Percentiles rank a stretch among this genome's conserved stretches.
Evolutionary conservation across 1,140 invertebrate genomes (phyloP).

Genomic region (Gerris buenoi): DNA sequence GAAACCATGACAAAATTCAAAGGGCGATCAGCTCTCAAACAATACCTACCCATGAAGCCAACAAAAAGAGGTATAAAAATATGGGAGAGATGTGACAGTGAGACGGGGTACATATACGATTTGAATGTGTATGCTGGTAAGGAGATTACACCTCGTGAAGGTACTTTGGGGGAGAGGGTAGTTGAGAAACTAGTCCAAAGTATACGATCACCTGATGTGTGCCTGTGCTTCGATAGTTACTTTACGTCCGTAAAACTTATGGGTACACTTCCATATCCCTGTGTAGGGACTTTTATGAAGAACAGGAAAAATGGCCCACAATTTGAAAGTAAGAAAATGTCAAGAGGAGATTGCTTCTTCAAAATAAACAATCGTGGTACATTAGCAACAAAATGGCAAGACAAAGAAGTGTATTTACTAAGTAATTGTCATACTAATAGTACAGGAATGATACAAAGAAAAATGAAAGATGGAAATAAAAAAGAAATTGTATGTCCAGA

Average conservation of each 20-base stretch:
- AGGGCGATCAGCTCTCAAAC: constrained; percentile 21
- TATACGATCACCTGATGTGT: constrained; percentile 7
- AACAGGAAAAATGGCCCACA: too few species aligned
- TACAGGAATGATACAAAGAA: too few species aligned
- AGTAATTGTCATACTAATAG: constrained; percentile 19
- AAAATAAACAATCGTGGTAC: constrained; percentile 15
- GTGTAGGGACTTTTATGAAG: too few species aligned
- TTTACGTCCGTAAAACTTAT: too few species aligned
- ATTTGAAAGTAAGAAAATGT: too few species aligned
- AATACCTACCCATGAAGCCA: constrained; percentile 25
- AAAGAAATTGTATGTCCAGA: constrained; percentile 9
- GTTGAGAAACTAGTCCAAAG: constrained; percentile 18
- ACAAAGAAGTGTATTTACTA: constrained; percentile 20
- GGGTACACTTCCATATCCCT: too few species aligned
- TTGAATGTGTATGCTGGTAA: constrained; percentile 23
- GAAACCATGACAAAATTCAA: constrained; percentile 24
- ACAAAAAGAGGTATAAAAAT: constrained; percentile 28
- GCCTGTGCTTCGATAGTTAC: too few species aligned
- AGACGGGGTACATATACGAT: constrained; percentile 23
- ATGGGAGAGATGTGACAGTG: constrained; percentile 23
- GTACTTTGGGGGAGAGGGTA: constrained; percentile 21
- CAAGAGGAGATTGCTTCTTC: too few species aligned
- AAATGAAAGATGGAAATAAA: constrained; percentile 12
- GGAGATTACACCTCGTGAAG: constrained; percentile 8
- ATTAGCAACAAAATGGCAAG: constrained; percentile 14